phyloP scores from a whole-genome alignment of 2,797 vertebrate species.

The Buphagus erythrorhynchus region DNA sequence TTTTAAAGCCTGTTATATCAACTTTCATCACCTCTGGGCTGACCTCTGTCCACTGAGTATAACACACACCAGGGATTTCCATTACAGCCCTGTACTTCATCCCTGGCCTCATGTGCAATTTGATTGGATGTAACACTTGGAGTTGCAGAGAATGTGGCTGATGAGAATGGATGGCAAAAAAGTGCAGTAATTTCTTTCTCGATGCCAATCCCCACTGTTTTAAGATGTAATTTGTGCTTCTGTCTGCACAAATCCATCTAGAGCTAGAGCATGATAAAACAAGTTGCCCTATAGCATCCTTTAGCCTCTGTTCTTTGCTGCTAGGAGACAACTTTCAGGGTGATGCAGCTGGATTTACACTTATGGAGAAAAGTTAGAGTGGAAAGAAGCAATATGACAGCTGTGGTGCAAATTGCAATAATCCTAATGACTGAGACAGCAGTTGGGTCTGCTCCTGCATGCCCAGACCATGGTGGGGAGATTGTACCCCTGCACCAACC shows the following conservation, averaged over 20 bases:
- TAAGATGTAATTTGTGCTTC: constrained; percentile 7
- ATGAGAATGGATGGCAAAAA: neutral
- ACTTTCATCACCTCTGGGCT: neutral
- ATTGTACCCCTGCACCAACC: neutral
- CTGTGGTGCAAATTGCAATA: neutral
- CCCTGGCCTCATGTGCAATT: neutral
- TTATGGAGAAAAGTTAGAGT: neutral
- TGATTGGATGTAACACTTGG: neutral
- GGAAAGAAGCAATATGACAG: neutral
- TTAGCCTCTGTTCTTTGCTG: constrained; percentile 33
- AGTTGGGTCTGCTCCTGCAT: neutral
- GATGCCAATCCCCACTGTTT: neutral
- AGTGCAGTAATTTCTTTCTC: neutral
- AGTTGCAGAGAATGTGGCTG: neutral
- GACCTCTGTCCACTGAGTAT: neutral
- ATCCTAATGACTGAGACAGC: neutral
- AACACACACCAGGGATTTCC: neutral
- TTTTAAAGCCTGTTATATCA: neutral
- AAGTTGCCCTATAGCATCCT: constrained; percentile 38
- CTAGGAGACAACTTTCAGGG: constrained; percentile 33
- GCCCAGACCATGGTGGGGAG: rapidly evolving
- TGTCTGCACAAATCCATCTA: neutral
- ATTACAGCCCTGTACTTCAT: neutral
- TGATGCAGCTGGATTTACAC: neutral
- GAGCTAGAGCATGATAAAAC: constrained; percentile 45